Base-by-base conservation (phyloP, 2,888 invertebrate species). In the Gibbula magus region DNA sequence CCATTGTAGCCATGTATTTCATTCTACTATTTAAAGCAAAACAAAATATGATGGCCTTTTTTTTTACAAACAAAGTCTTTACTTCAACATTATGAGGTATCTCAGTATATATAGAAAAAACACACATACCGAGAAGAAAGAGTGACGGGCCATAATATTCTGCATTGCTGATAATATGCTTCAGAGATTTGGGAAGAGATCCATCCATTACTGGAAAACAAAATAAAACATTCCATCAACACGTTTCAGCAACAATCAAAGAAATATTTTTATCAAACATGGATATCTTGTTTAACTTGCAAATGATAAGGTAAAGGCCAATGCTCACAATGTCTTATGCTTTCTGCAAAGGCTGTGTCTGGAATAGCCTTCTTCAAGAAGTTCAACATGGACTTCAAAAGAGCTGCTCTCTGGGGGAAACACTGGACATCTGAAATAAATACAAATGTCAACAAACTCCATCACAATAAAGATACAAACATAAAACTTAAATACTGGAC, bases 61-160 rank as follows among this genome's bases (percentile, higher is more conserved):
- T 45, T 45, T 56, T 56, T 56, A n/a, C n/a, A 5, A 56, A 56
- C 1, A 25, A 8, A 56, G 20, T 16, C 1, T 10, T 16, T 18
- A 16, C 20, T 25, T 25, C n/a, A 8, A 56, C 7, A 56, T 1
- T 56, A 2, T 16, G 1, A 25, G 25, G 10, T 8, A 25, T 32
- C 29, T 16, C 13, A 7, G 67, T 29, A n/a, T 25, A 7, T 2
- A 67, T 32, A n/a, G 10, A 73, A 35, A 39, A 5, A 61, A n/a
- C 35, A 8, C 20, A 84, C 91, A 87, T 96, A 84, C 96, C 96
- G 74, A 97, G 93, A 51, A 97, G 93, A 92, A 97, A 97, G 77
- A 97, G 93, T 0, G 96, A 96, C 16, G 97, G 96, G 0, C 97
- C 97, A 91, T 97, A 97, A 91, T 97, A 97, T 89, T 97, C 97